Evolutionary conservation across 64 coral and sea anemone species (phyloP).

Genomic region (Actinia equina): DNA sequence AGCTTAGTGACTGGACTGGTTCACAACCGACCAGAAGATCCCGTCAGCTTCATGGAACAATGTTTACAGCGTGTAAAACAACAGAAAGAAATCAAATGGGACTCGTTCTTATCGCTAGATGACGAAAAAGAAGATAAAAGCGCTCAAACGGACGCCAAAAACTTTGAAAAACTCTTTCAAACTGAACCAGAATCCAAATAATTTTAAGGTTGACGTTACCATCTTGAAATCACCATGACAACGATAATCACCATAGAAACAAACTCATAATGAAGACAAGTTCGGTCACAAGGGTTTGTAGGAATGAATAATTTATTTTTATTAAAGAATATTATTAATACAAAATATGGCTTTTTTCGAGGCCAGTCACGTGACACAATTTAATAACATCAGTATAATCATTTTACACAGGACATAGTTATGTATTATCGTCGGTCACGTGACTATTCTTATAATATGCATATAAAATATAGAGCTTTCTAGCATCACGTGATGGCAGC

Average conservation of each 20-base stretch:
- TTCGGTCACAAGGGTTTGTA: neutral
- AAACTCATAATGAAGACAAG: neutral
- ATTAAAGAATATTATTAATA: neutral
- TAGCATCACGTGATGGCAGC: no score
- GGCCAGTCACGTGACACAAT: neutral
- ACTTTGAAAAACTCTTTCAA: constrained; percentile 79
- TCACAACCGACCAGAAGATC: constrained; percentile 76
- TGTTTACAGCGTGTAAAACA: constrained; percentile 71
- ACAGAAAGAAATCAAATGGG: constrained; percentile 57
- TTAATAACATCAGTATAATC: neutral
- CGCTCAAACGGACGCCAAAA: constrained; percentile 55
- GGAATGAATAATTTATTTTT: neutral
- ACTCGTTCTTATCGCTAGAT: constrained; percentile 56
- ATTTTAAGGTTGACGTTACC: neutral
- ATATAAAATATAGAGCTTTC: neutral
- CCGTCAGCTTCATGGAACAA: constrained; percentile 63
- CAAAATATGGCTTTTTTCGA: neutral
- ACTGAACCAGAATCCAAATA: constrained; percentile 21
- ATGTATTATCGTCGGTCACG: neutral
- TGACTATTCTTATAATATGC: neutral
- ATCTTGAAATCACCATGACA: neutral
- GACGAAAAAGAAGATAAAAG: constrained; percentile 44
- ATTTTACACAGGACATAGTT: neutral
- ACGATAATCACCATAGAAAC: neutral
- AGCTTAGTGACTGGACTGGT: constrained; percentile 75